Evolutionary conservation across 2,888 invertebrate genomes (phyloP).

Genomic region (Sesia apiformis): DNA sequence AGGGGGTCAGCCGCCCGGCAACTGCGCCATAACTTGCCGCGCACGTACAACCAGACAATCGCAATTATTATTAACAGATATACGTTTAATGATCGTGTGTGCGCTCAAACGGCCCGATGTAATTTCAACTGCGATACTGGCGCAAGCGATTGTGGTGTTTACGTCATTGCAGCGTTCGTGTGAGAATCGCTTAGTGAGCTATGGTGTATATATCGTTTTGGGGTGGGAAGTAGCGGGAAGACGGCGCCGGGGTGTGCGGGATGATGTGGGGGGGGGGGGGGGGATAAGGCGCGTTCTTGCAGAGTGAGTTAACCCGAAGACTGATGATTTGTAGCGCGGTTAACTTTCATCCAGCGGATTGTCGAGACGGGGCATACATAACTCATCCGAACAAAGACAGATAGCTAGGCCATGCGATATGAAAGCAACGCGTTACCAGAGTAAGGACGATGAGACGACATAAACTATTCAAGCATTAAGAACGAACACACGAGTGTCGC

Average conservation of each 20-base stretch:
- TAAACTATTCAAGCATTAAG: background rate
- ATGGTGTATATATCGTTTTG: constrained; percentile 33
- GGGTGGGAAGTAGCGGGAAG: constrained; percentile 45
- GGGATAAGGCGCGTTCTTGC: constrained; percentile 31
- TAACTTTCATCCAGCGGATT: constrained; percentile 49
- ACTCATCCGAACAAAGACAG: constrained; percentile 49
- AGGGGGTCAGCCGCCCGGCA: constrained; percentile 14
- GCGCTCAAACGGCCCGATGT: constrained; percentile 35
- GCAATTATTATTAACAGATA: constrained; percentile 69
- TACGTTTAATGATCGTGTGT: constrained; percentile 64
- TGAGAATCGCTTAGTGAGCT: constrained; percentile 30
- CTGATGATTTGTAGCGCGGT: constrained; percentile 61
- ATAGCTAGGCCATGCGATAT: constrained; percentile 17
- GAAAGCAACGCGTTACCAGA: constrained; percentile 19
- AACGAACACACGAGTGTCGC: background rate
- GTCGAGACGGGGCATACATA: constrained; percentile 34
- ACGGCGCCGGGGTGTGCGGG: constrained; percentile 21
- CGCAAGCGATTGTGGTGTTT: constrained; percentile 39
- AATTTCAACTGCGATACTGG: constrained; percentile 24
- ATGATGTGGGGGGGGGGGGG: constrained; percentile 13
- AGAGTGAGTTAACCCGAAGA: constrained; percentile 40
- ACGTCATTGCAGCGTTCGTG: constrained; percentile 34
- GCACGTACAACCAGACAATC: constrained; percentile 67
- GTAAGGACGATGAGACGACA: background rate
- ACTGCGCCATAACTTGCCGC: constrained; percentile 27